Percentiles rank a stretch among this genome's conserved stretches.
Conservation (phyloP, 1,140 invertebrate species). For the Heliothis subflexa region DNA sequence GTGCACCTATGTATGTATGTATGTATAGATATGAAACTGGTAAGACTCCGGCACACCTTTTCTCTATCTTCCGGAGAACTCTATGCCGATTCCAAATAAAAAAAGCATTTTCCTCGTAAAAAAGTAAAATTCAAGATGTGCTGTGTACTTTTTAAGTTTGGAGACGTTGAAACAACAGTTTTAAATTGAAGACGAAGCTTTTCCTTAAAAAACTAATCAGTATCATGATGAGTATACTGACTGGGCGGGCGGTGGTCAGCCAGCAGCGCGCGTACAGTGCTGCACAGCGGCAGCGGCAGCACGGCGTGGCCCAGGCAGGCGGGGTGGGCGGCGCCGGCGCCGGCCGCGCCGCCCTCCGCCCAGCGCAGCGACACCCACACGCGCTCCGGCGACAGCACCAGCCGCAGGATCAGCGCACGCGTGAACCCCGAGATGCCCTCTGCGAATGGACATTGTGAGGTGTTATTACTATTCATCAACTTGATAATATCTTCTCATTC, state of each 20-base stretch:
- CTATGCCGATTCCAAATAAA: too few species aligned
- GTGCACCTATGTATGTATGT: too few species aligned
- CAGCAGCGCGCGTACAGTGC: slow-evolving; percentile 87
- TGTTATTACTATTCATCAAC: too few species aligned
- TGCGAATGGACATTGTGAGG: slow-evolving; percentile 29
- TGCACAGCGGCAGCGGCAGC: slow-evolving; percentile 91
- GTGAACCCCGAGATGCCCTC: slow-evolving; percentile 93
- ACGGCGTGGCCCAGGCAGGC: slow-evolving; percentile 87
- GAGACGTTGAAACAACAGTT: slow-evolving; percentile 51
- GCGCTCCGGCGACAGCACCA: slow-evolving; percentile 95
- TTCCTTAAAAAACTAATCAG: neutral
- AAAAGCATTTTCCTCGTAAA: too few species aligned
- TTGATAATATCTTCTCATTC: too few species aligned
- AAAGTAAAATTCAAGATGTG: neutral
- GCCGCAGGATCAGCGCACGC: slow-evolving; percentile 93
- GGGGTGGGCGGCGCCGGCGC: slow-evolving; percentile 57
- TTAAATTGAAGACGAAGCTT: slow-evolving; percentile 52
- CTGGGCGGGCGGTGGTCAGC: slow-evolving; percentile 83
- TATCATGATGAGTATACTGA: slow-evolving; percentile 47
- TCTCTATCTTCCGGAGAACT: too few species aligned
- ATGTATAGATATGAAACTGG: too few species aligned
- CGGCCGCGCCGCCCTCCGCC: slow-evolving; percentile 69
- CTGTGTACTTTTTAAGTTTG: neutral
- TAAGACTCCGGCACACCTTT: too few species aligned
- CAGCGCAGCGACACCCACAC: slow-evolving; percentile 91